Evolutionary conservation across 2,113 vertebrate genomes (phyloP).

Genomic region (Caretta caretta): DNA sequence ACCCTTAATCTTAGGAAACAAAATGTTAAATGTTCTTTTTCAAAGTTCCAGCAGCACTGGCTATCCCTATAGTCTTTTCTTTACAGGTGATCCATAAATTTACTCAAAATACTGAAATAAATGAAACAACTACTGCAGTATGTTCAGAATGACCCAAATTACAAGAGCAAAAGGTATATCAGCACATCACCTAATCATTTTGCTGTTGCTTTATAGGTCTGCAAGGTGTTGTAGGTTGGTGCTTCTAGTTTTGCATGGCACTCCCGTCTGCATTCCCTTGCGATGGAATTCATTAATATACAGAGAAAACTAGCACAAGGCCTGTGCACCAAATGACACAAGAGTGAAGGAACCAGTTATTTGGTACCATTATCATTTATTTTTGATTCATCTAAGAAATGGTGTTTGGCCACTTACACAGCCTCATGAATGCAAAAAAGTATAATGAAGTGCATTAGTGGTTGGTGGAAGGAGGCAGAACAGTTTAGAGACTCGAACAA

Average conservation of each 20-base stretch:
- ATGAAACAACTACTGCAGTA: accelerated
- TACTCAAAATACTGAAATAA: accelerated
- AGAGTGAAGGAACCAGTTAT: background rate
- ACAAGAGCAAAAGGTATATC: accelerated
- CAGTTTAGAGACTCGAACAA: background rate
- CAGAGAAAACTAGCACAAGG: background rate
- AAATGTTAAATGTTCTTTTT: background rate
- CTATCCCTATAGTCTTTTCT: accelerated
- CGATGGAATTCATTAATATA: background rate
- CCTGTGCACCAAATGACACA: background rate
- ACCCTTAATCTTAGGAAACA: background rate
- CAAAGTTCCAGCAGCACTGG: accelerated
- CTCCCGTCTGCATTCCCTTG: background rate
- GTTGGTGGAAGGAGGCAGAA: background rate
- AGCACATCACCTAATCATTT: accelerated
- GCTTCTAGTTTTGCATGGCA: background rate
- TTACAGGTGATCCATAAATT: accelerated
- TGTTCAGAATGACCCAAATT: accelerated
- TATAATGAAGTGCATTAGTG: background rate
- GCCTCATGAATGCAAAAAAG: background rate
- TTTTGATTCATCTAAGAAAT: background rate
- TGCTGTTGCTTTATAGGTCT: background rate
- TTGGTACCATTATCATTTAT: background rate
- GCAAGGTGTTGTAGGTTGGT: background rate
- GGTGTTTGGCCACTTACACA: background rate